Conservation (phyloP, 2,888 invertebrate species). For the Trissolcus japonicus region DNA sequence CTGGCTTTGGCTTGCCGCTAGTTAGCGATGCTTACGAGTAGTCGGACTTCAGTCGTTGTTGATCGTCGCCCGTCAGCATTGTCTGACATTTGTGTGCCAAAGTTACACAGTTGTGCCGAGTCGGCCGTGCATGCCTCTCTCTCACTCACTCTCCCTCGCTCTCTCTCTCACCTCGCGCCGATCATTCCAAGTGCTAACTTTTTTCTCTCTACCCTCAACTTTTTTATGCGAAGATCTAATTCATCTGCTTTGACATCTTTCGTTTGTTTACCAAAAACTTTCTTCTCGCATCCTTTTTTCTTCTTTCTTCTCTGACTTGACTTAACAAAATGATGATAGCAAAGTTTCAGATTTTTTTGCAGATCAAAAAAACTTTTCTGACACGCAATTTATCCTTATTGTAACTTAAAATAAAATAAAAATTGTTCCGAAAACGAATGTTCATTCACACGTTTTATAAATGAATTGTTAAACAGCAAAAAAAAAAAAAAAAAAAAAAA, state of each 20-base stretch:
- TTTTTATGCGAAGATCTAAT: constrained; percentile 12
- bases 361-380: constrained; percentile 4
- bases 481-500: too few relatives aligned
- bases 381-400: too few relatives aligned
- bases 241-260: background rate
- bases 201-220: constrained; percentile 11
- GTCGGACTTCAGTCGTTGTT: constrained; percentile 56
- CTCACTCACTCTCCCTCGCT: background rate
- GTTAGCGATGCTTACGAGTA: constrained; percentile 53
- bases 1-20: constrained; percentile 53
- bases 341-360: constrained; percentile 12
- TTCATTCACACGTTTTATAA: background rate
- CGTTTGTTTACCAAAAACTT: constrained; percentile 5
- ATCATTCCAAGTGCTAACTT: constrained; percentile 40
- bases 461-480: too few relatives aligned
- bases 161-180: constrained; percentile 32
- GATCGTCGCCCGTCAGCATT: constrained; percentile 57
- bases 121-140: constrained; percentile 54
- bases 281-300: background rate
- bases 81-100: constrained; percentile 57
- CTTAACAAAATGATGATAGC: background rate
- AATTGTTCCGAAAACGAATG: background rate
- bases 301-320: background rate
- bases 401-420: too few relatives aligned
- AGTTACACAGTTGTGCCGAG: constrained; percentile 53